Base-by-base conservation (phyloP, 1,140 invertebrate genomes). In the Meloidogyne floridensis region DNA sequence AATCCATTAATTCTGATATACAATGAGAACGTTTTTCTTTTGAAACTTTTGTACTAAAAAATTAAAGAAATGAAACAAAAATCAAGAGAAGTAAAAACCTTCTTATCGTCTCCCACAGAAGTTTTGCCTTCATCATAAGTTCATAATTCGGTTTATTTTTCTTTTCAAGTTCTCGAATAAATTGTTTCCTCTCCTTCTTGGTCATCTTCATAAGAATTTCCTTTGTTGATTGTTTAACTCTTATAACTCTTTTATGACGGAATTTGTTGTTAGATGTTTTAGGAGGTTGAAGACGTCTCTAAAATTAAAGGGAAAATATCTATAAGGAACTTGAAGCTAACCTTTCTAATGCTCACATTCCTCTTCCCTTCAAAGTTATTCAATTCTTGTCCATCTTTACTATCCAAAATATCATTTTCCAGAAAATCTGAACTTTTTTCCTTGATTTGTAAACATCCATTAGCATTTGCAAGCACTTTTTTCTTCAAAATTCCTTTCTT, bases 1-100 rank as follows among this genome's bases (percentile, higher is more conserved):
- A 88, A 47, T 91, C 87, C 87, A 94, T 93, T 9, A 96, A 89
- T 83, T 95, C 92, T 84, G 93, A 92, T 78, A 93, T 93, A 51
- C 95, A 90, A 80, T 93, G 92, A 47, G 91, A 89, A 86, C 93
- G 92, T 83, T 94, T 93, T 18, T 93, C 92, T 81, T 91, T 89
- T 10, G 90, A 86, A 13, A 90, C 76, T 77, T 92, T 88, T 42
- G 77, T 75, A 76, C 85, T 86, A 51, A 86, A 86, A 80, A 43
- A 13, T 56, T 0, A 43, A 72, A 13, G 42, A 15, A 18, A 3
- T 18, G 15, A 69, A 43, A 0, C 47, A n/a, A 74, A 51, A 43
- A 0, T 9, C 56, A 70, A 71, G 8, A 42, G 9, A 9, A 8
- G 0, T 3, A 20, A 5, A 20, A 59, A 87, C 86, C 84, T 87